Conservation (phyloP, 2,113 vertebrate genomes). For the Murina feae region DNA sequence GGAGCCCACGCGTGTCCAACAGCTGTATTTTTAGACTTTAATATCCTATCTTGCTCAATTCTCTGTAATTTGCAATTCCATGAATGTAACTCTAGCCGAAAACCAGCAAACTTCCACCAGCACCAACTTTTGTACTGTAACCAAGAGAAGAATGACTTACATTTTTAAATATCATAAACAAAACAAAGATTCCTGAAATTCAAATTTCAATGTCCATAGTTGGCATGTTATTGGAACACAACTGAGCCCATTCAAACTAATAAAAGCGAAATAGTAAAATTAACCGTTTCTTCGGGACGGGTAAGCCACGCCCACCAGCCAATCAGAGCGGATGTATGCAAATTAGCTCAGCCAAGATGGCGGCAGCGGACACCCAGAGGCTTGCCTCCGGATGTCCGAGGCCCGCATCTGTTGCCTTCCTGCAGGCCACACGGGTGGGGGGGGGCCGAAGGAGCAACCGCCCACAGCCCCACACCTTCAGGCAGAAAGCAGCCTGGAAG, state of each 20-base stretch:
- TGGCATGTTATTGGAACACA: not conserved
- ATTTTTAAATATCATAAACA: not conserved
- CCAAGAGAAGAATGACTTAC: not conserved
- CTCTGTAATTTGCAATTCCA: not conserved
- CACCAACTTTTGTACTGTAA: not conserved
- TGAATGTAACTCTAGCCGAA: not conserved
- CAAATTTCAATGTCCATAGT: not conserved
- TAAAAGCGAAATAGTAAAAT: too few species aligned
- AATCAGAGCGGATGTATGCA: too few species aligned
- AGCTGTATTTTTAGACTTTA: not conserved
- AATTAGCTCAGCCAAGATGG: too few species aligned
- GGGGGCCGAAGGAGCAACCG: too few species aligned
- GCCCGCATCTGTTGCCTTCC: too few species aligned
- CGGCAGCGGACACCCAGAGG: too few species aligned
- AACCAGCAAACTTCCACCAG: not conserved
- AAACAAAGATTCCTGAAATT: not conserved
- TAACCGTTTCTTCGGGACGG: too few species aligned
- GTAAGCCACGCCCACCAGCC: too few species aligned
- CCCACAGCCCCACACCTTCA: too few species aligned
- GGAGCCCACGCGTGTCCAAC: not conserved
- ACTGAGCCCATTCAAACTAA: not conserved
- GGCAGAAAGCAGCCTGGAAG: too few species aligned
- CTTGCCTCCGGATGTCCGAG: too few species aligned
- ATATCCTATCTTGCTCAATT: not conserved
- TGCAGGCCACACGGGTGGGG: too few species aligned